Base-by-base conservation (phyloP, 35 echinoderm and acorn worm species). In the Chiridota heheva region DNA sequence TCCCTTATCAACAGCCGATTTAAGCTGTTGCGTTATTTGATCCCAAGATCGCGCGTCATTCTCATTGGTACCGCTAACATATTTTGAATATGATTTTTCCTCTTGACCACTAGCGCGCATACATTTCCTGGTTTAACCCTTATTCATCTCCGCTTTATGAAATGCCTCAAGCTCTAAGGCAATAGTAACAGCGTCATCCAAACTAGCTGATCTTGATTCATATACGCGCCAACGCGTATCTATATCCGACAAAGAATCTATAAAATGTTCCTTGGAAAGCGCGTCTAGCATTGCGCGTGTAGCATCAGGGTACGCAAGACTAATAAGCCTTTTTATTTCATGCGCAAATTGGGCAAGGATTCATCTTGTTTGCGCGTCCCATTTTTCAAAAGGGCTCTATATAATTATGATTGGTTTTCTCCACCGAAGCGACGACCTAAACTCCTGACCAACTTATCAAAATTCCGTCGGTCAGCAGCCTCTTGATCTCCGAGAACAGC, bases 81-180 rank as follows among this genome's bases (percentile, higher is more conserved):
- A n/a, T n/a, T n/a, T n/a, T n/a, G n/a, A n/a, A n/a, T n/a, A n/a
- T n/a, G n/a, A n/a, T n/a, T n/a, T n/a, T n/a, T n/a, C n/a, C n/a
- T n/a, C n/a, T n/a, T n/a, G n/a, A n/a, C n/a, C n/a, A n/a, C n/a
- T n/a, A n/a, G n/a, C n/a, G n/a, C n/a, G n/a, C n/a, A n/a, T n/a
- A n/a, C n/a, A n/a, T n/a, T n/a, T n/a, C n/a, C n/a, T n/a, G n/a
- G n/a, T n/a, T n/a, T n/a, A n/a, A n/a, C 18, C 40, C 26, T 76
- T 70, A 32, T 43, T 70, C 2, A 70, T 37, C 40, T 86, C 82
- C 13, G 82, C 70, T 35, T 51, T 37, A 10, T 75, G 69, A 41
- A 86, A 86, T 17, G 82, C 46, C 82, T 86, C 70, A 26, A 47
- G 37, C 27, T 69, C 64, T 0, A 83, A 13, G 18, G 81, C 81